phyloP scores from a whole-genome alignment of 2,888 invertebrate species.

The Drosophila seclusa region DNA sequence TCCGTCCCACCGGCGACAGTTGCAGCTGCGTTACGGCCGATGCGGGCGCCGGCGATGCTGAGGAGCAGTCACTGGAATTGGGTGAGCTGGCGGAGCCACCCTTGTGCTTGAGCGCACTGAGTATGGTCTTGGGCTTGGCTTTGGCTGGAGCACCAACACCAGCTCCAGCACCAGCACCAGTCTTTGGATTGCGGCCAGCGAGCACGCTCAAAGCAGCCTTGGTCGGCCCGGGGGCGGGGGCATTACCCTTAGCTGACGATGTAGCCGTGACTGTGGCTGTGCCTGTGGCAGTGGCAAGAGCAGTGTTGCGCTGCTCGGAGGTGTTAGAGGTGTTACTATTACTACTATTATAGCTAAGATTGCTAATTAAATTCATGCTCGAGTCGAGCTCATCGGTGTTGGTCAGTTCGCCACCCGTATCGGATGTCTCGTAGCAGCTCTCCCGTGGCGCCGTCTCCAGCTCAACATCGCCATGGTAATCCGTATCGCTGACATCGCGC shows the following conservation, averaged over 20 bases:
- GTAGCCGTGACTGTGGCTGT: constrained; percentile 5
- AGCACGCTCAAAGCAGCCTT: constrained; percentile 54
- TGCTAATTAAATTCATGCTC: constrained; percentile 83
- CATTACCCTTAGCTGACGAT: constrained; percentile 7
- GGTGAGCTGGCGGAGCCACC: constrained; percentile 79
- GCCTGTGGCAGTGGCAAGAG: constrained; percentile 42
- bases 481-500: constrained; percentile 76
- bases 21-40: constrained; percentile 49
- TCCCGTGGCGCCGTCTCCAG: constrained; percentile 71
- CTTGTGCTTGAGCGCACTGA: constrained; percentile 71
- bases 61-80: constrained; percentile 82
- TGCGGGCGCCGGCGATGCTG: constrained; percentile 72
- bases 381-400: constrained; percentile 83
- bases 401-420: constrained; percentile 83
- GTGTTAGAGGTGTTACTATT: constrained; percentile 84
- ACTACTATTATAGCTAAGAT: constrained; percentile 85
- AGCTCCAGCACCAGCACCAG: constrained; percentile 78
- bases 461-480: constrained; percentile 80
- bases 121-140: constrained; percentile 68
- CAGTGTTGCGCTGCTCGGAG: constrained; percentile 68
- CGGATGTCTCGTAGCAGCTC: constrained; percentile 84
- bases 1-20: constrained; percentile 81
- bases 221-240: constrained; percentile 24
- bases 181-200: constrained; percentile 73
- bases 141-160: constrained; percentile 72